Conservation (phyloP, 2,113 vertebrate genomes). For the Albula glossodonta region DNA sequence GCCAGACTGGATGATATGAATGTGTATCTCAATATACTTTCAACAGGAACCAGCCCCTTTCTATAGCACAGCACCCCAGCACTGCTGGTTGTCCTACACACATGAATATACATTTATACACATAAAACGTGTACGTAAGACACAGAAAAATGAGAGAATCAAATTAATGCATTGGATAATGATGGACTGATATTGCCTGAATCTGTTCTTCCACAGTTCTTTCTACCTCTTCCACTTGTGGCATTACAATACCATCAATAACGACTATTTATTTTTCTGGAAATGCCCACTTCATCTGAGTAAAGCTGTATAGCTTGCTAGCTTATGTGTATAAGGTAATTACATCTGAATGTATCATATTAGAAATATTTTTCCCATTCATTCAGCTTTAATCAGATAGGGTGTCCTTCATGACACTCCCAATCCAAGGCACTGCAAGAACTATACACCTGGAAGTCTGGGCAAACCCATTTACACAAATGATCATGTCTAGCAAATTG, state of each 20-base stretch:
- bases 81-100: background rate
- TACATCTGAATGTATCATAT: background rate
- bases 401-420: slow-evolving; percentile 38
- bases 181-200: background rate
- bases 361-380: background rate
- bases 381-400: slow-evolving; percentile 17
- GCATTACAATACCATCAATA: background rate
- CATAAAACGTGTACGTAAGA: background rate
- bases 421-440: slow-evolving; percentile 75
- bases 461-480: slow-evolving; percentile 46
- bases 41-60: slow-evolving; percentile 1
- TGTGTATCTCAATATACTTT: background rate
- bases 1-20: background rate
- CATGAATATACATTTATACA: background rate
- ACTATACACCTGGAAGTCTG: slow-evolving; percentile 71
- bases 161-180: background rate
- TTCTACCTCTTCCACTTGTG: background rate
- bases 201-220: background rate
- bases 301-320: background rate
- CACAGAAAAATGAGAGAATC: background rate
- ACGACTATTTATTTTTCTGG: background rate
- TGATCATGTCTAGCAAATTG: slow-evolving; percentile 26
- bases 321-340: background rate
- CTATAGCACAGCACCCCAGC: background rate
- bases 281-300: background rate